phyloP scores from a whole-genome alignment of 2,797 vertebrate species.

The Rousettus madagascariensis region DNA sequence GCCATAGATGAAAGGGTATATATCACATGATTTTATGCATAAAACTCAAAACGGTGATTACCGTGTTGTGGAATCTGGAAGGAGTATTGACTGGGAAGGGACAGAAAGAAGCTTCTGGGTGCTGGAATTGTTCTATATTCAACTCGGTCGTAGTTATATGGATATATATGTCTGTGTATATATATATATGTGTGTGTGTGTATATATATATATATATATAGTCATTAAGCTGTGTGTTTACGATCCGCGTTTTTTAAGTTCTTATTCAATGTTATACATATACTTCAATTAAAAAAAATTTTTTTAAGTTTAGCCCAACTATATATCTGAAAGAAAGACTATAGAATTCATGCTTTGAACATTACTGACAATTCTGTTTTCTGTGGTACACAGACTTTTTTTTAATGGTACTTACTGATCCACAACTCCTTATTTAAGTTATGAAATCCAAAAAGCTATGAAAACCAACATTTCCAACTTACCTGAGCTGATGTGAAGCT shows the following conservation, averaged over 20 bases:
- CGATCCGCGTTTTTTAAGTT: background rate
- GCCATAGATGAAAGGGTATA: background rate
- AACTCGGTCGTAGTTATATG: background rate
- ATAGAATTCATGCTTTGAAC: background rate
- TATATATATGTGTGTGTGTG: background rate
- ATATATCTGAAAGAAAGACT: background rate
- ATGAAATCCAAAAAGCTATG: conserved; percentile 10
- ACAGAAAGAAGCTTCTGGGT: background rate
- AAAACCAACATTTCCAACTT: background rate
- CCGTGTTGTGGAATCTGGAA: background rate
- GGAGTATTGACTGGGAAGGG: background rate
- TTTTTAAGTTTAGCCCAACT: background rate
- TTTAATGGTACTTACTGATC: background rate
- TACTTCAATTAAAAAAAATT: background rate
- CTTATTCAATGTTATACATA: background rate
- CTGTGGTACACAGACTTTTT: background rate
- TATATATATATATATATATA: background rate
- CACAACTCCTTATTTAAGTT: background rate
- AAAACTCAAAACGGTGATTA: background rate
- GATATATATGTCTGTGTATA: too few species aligned
- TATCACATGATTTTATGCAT: background rate
- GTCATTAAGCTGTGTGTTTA: background rate
- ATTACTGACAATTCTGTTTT: background rate
- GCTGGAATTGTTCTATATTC: background rate
- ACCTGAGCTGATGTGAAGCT: background rate